These are phyloP conservation scores for Holotrichia oblita DNA, from an alignment of 1,140 invertebrate genomes.

Conservation along the genomic window DNA sequence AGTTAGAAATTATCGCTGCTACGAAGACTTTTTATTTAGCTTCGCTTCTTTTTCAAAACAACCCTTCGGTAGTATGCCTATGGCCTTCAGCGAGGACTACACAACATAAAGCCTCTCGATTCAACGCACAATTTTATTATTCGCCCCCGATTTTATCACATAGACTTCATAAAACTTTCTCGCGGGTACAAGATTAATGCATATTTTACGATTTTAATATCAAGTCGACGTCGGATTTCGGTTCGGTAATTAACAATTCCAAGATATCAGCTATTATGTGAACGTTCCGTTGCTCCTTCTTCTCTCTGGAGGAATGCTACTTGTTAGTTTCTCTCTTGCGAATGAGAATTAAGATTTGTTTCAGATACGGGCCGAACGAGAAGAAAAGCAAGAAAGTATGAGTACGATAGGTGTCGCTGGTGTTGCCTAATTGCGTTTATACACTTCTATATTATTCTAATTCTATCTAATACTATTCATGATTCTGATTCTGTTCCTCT, in stretches of 20 bases:
- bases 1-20: too few relatives aligned
- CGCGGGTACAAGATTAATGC: conserved; percentile 54
- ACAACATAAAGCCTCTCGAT: conserved; percentile 49
- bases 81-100: background rate
- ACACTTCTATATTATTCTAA: too few relatives aligned
- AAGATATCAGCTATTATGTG: conserved; percentile 49
- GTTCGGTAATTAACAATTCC: conserved; percentile 51
- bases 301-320: conserved; percentile 44
- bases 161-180: conserved; percentile 56
- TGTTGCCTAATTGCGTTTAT: too few relatives aligned
- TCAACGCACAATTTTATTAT: conserved; percentile 52
- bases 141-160: conserved; percentile 52
- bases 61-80: background rate
- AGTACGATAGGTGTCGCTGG: background rate
- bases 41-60: background rate
- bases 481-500: too few relatives aligned
- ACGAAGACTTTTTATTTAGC: too few relatives aligned
- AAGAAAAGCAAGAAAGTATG: conserved; percentile 11
- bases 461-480: too few relatives aligned
- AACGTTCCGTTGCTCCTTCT: conserved; percentile 28
- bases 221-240: conserved; percentile 45
- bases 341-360: conserved; percentile 48
- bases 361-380: conserved; percentile 35
- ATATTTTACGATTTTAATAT: conserved; percentile 55
- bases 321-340: conserved; percentile 46